Evolutionary conservation across 2,113 vertebrate genomes (phyloP).

Genomic region (Ptilorrhoa leucosticta): DNA sequence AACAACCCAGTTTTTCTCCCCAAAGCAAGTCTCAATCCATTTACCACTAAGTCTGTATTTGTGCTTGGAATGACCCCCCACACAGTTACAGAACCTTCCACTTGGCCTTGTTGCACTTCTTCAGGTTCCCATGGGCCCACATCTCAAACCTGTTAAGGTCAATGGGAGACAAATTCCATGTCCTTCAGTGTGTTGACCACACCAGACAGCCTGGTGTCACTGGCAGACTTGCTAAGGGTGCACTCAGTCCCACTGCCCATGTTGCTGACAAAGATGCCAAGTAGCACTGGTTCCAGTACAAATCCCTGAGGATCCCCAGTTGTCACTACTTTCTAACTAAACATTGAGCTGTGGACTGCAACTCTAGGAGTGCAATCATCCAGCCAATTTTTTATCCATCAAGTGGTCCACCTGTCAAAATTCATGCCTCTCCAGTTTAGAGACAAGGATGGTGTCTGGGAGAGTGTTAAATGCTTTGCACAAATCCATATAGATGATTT

Average conservation of each 20-base stretch:
- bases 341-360: neutral
- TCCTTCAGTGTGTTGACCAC: neutral
- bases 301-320: neutral
- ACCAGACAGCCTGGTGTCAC: neutral
- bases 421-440: neutral
- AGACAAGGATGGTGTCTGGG: neutral
- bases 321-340: neutral
- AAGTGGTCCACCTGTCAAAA: neutral
- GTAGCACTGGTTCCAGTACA: neutral
- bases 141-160: neutral
- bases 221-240: neutral
- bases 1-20: neutral
- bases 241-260: neutral
- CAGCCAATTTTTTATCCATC: neutral
- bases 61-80: neutral
- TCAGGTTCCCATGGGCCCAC: neutral
- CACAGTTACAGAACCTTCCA: neutral
- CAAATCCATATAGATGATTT: neutral
- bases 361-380: neutral
- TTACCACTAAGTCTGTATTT: neutral
- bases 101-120: neutral
- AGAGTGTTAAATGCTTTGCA: neutral
- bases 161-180: too few relatives aligned
- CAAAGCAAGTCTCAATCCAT: rapidly evolving
- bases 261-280: neutral